Percentiles rank a stretch among this genome's conserved stretches.
These are phyloP conservation scores for Ceriagrion tenellum DNA, from an alignment of 2,888 invertebrate genomes.

Conservation along the genomic window DNA sequence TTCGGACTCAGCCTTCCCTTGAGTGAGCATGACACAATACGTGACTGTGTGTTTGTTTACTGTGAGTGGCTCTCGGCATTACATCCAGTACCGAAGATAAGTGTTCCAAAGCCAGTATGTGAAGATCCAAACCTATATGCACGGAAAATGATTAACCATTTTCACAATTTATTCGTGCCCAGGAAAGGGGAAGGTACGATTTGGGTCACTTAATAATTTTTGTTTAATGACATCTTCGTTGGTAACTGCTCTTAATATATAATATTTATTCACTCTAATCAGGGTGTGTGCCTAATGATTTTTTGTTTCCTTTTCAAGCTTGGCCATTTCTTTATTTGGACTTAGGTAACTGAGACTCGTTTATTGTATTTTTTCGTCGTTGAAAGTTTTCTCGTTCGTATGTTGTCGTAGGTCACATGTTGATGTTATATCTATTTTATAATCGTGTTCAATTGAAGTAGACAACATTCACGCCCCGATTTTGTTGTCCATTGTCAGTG, in stretches of 20 bases:
- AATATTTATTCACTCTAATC: conserved; percentile 52
- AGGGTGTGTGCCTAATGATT: conserved; percentile 7
- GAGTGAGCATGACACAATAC: conserved; percentile 94
- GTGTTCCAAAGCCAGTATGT: conserved; percentile 92
- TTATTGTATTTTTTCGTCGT: not conserved
- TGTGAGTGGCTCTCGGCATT: conserved; percentile 97
- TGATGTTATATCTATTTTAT: not conserved
- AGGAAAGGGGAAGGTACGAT: conserved; percentile 93
- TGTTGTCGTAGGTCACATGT: not conserved
- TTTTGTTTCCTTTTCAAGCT: conserved; percentile 84
- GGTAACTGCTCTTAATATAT: conserved; percentile 52
- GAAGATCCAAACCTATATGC: conserved; percentile 95
- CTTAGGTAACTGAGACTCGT: conserved; percentile 83
- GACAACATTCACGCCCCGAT: not conserved
- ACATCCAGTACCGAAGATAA: conserved; percentile 89
- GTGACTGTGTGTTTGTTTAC: conserved; percentile 97
- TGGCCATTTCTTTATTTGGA: conserved; percentile 94
- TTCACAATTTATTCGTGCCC: conserved; percentile 96
- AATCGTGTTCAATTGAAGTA: no score
- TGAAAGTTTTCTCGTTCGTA: not conserved
- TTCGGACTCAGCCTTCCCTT: conserved; percentile 94
- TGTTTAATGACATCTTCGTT: not conserved
- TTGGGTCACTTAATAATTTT: conserved; percentile 20
- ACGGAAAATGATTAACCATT: conserved; percentile 93
- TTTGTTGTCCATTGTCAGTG: not conserved